Evolutionary conservation across 2,113 vertebrate species (phyloP).

Genomic region (pig (Sus scrofa)): T2T-Sscrofa CM000816.6:11485501-11486000

Average conservation of each 20-base stretch:
- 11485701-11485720: not conserved
- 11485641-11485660: not conserved
- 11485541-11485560: not conserved
- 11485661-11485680: not conserved
- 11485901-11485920: not conserved
- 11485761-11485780: not conserved
- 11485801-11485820: too few relatives aligned
- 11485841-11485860: not conserved
- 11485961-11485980: not conserved
- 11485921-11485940: too few relatives aligned
- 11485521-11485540: too few relatives aligned
- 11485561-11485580: not conserved
- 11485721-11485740: not conserved
- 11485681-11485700: too few relatives aligned
- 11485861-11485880: too few relatives aligned
- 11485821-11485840: too few relatives aligned
- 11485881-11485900: too few relatives aligned
- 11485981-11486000: not conserved
- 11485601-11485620: not conserved
- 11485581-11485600: not conserved
- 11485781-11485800: not conserved
- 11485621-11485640: not conserved
- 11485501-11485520: fast-evolving
- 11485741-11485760: not conserved
- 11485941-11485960: not conserved